These are phyloP conservation scores for Cephalotes varians DNA, from an alignment of 2,888 invertebrate genomes.

Conservation along the genomic window DNA sequence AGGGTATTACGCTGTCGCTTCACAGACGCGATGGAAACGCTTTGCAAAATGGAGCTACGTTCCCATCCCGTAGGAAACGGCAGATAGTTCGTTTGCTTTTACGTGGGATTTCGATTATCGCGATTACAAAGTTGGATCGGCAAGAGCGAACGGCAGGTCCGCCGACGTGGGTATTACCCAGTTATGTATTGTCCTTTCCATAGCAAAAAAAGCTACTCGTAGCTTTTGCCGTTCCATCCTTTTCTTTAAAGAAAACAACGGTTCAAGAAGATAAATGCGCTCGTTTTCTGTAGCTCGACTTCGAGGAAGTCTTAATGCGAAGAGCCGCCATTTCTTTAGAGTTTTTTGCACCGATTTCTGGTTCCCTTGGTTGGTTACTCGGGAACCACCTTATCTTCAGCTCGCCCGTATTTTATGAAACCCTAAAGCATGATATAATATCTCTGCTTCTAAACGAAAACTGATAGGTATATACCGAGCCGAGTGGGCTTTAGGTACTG, in stretches of 20 bases:
- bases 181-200: constrained; percentile 39
- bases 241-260: constrained; percentile 43
- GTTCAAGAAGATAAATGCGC: constrained; percentile 52
- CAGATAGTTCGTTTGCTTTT: constrained; percentile 7
- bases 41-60: background rate
- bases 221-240: constrained; percentile 27
- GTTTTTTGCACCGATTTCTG: constrained; percentile 53
- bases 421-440: constrained; percentile 54
- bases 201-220: background rate
- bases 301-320: constrained; percentile 54
- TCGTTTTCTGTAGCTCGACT: constrained; percentile 52
- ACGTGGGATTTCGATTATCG: constrained; percentile 19
- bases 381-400: constrained; percentile 34
- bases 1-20: constrained; percentile 9
- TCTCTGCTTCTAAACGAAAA: constrained; percentile 45
- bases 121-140: constrained; percentile 15
- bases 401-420: constrained; percentile 49
- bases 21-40: background rate
- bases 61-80: background rate
- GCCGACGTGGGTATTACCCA: constrained; percentile 1
- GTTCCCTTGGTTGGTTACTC: constrained; percentile 43
- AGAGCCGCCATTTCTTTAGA: constrained; percentile 50
- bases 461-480: constrained; percentile 34
- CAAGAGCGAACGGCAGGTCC: constrained; percentile 16
- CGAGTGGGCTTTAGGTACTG: background rate